These are phyloP conservation scores for Palythoa heliodiscus DNA, from an alignment of 92 coral and sea anemone genomes.

Conservation along the genomic window DNA sequence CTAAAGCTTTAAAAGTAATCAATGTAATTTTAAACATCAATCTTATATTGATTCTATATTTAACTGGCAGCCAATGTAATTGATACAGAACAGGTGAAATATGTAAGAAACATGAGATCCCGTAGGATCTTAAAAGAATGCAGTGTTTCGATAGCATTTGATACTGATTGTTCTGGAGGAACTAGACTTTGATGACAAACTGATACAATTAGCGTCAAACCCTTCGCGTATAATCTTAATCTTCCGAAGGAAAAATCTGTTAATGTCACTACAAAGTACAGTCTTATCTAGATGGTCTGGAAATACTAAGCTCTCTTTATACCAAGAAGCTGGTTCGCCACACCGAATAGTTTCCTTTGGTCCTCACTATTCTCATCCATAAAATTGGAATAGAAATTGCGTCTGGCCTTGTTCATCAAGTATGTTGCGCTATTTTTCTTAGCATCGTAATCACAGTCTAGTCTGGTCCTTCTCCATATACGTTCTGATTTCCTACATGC, in stretches of 20 bases:
- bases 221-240: no score
- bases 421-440: conserved; percentile 55
- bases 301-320: conserved; percentile 15
- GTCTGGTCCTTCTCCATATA: conserved; percentile 23
- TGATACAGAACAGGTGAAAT: no score
- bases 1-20: no score
- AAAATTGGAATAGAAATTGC: conserved; percentile 49
- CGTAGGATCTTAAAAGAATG: background rate
- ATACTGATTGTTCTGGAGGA: no score
- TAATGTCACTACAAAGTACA: conserved; percentile 27
- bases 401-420: conserved; percentile 60
- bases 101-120: no score
- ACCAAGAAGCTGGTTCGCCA: conserved; percentile 56
- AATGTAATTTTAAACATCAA: background rate
- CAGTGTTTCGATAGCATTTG: no score
- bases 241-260: conserved; percentile 2
- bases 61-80: no score
- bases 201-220: no score
- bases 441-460: background rate
- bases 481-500: conserved; percentile 30
- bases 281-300: conserved; percentile 31
- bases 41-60: no score
- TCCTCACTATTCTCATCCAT: conserved; percentile 55
- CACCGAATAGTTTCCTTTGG: conserved; percentile 55
- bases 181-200: no score